Evolutionary conservation across 1,140 invertebrate species (phyloP).

Genomic region (Drosophila burlai): DNA sequence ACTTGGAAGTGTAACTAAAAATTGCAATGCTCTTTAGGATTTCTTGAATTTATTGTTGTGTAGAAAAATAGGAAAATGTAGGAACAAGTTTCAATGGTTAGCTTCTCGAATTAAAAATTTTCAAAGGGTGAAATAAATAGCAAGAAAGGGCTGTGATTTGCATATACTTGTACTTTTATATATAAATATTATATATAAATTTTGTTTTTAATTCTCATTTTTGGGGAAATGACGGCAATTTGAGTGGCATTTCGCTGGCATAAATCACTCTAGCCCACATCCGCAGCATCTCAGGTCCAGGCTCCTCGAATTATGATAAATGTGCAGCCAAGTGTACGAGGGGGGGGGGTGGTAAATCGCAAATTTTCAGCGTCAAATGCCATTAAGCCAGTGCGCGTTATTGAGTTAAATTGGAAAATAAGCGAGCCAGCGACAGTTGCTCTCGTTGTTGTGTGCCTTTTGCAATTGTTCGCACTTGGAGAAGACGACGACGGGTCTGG

Average conservation of each 20-base stretch:
- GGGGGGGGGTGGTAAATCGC: conserved; percentile 62
- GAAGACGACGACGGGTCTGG: conserved; percentile 16
- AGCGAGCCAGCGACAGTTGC: conserved; percentile 73
- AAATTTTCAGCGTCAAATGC: conserved; percentile 80
- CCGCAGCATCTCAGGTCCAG: conserved; percentile 50
- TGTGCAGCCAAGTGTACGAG: conserved; percentile 25
- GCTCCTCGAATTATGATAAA: conserved; percentile 62
- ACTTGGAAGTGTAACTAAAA: background rate
- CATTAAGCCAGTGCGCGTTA: conserved; percentile 79
- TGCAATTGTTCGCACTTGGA: conserved; percentile 78
- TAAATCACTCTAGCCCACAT: conserved; percentile 58
- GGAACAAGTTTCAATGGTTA: too few relatives aligned
- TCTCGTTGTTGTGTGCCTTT: conserved; percentile 42
- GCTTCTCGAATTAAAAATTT: background rate
- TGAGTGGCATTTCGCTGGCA: conserved; percentile 42
- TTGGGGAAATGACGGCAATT: conserved; percentile 28
- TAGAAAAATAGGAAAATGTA: too few relatives aligned
- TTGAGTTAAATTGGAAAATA: conserved; percentile 84
- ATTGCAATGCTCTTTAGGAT: background rate
- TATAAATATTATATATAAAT: background rate
- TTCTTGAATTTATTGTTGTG: too few relatives aligned
- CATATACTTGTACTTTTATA: background rate
- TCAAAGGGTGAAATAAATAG: background rate
- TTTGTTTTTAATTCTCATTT: background rate
- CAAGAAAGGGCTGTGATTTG: background rate